Conservation (phyloP, 1,140 invertebrate genomes). For the Heliconius hermathena region DNA sequence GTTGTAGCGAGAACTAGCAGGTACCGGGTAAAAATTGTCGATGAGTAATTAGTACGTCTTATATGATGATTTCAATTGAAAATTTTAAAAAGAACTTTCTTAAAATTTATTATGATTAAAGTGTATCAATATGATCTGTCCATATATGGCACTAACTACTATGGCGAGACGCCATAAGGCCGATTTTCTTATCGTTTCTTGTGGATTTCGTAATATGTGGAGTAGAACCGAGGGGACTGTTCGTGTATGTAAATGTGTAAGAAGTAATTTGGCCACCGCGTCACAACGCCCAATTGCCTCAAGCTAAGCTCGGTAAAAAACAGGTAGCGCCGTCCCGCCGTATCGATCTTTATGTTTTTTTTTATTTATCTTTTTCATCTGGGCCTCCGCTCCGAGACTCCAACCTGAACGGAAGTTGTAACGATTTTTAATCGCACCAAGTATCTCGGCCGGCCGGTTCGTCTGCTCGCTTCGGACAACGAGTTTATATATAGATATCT, state of each 20-base stretch:
- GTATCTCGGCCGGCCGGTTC: conserved; percentile 72
- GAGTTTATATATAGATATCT: conserved; percentile 55
- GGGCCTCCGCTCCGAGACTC: conserved; percentile 65
- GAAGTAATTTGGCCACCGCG: conserved; percentile 41
- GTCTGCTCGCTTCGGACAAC: conserved; percentile 61
- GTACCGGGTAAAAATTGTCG: too few relatives aligned
- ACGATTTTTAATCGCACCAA: conserved; percentile 80
- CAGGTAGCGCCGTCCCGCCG: conserved; percentile 76
- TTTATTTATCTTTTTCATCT: conserved; percentile 80
- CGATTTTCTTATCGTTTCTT: neutral
- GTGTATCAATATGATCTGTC: neutral
- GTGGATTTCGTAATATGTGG: neutral
- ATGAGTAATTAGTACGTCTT: neutral
- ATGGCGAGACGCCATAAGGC: neutral
- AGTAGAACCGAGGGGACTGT: conserved; percentile 16
- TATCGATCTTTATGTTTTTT: conserved; percentile 81
- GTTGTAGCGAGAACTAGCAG: conserved; percentile 15
- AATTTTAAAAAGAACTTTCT: neutral
- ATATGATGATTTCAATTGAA: neutral
- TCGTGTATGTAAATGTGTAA: conserved; percentile 29
- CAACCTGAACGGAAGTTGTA: conserved; percentile 78
- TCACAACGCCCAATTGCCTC: conserved; percentile 55
- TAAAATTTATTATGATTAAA: neutral
- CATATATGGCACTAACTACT: neutral
- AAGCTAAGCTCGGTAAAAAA: conserved; percentile 70